Conservation (phyloP, 1,140 invertebrate species). For the Nixonia krombeini region DNA sequence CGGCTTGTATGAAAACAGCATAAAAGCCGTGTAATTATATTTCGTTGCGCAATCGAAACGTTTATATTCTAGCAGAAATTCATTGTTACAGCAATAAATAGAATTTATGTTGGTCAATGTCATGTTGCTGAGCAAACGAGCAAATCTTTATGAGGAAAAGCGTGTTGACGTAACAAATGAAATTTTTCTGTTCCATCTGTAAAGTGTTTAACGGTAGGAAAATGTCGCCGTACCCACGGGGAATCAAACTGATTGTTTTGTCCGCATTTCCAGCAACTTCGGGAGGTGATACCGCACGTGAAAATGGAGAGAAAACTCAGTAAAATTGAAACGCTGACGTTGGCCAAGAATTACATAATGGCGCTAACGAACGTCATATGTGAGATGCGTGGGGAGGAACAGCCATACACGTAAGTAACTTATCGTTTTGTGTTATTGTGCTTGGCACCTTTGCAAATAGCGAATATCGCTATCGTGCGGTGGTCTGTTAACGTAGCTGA, state of each 20-base stretch:
- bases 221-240: neutral
- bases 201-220: neutral
- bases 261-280: conserved; percentile 75
- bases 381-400: conserved; percentile 81
- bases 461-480: conserved; percentile 6
- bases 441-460: conserved; percentile 21
- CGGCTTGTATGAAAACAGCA: no score
- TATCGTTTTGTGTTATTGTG: conserved; percentile 33
- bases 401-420: conserved; percentile 74
- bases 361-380: conserved; percentile 90
- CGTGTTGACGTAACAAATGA: no score
- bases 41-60: no score
- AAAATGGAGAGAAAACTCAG: conserved; percentile 87
- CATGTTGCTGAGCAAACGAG: no score
- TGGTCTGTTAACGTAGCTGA: no score
- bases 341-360: conserved; percentile 93
- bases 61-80: no score
- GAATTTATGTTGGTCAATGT: no score
- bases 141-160: no score
- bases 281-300: conserved; percentile 90
- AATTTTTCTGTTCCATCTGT: no score
- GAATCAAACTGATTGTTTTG: conserved; percentile 1
- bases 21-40: no score
- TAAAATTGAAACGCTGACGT: conserved; percentile 89
- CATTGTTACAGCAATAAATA: no score